Conservation (phyloP, 1,140 invertebrate genomes). For the Polypedilum vanderplanki region DNA sequence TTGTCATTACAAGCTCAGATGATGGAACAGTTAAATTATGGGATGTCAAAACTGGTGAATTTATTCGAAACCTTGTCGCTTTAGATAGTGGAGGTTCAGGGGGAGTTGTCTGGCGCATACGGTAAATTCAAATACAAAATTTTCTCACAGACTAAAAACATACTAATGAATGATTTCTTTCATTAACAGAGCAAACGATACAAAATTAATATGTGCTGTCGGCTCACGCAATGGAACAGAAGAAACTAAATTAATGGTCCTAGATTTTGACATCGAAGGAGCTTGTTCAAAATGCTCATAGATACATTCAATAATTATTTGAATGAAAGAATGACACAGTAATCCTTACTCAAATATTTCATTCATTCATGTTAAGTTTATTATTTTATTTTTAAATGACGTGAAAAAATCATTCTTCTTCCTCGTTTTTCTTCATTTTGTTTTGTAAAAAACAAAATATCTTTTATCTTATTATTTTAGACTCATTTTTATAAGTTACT, state of each 20-base stretch:
- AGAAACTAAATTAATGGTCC: constrained; percentile 95
- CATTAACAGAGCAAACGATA: constrained; percentile 68
- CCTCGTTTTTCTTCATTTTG: not conserved
- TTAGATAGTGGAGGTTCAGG: constrained; percentile 93
- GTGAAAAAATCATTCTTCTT: not conserved
- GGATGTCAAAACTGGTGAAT: constrained; percentile 93
- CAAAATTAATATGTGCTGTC: constrained; percentile 95
- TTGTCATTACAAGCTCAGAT: constrained; percentile 98
- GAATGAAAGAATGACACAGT: not conserved
- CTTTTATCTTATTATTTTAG: no score
- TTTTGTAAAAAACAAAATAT: not conserved
- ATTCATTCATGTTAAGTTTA: not conserved
- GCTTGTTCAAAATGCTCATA: constrained; percentile 51
- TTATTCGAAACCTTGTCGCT: constrained; percentile 90
- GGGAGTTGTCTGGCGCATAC: constrained; percentile 96
- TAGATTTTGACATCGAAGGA: constrained; percentile 90
- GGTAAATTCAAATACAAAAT: constrained; percentile 39
- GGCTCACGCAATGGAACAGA: constrained; percentile 97
- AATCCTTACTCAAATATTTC: not conserved
- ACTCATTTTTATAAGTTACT: no score
- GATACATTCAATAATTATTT: not conserved
- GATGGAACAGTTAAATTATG: constrained; percentile 99
- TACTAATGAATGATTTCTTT: constrained; percentile 11
- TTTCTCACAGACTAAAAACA: not conserved
- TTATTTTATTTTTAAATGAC: not conserved